A percentile compares a stretch with the other conserved stretches of the same genome.
phyloP scores from a whole-genome alignment of 2,797 vertebrate genomes.

The Thaleichthys pacificus region DNA sequence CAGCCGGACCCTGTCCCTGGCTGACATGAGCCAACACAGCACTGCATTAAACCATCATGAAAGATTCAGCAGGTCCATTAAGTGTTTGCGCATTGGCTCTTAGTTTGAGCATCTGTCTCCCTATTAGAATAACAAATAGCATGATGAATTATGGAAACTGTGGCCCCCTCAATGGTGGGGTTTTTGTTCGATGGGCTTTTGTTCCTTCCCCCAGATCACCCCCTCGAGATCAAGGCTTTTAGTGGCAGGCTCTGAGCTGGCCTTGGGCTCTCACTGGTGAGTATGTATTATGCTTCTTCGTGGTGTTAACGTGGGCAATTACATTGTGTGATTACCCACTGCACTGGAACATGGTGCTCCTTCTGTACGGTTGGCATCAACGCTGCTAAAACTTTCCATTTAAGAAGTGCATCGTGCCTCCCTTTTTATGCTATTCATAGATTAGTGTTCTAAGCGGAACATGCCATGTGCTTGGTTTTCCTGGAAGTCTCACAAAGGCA shows the following conservation, averaged over 20 bases:
- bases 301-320: constrained; percentile 1
- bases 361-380: neutral
- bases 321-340: neutral
- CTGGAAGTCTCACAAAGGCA: neutral
- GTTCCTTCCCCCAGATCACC: constrained; percentile 14
- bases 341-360: neutral
- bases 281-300: neutral
- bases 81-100: constrained; percentile 24
- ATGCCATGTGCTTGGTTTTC: neutral
- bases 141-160: constrained; percentile 53
- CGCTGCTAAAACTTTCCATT: neutral
- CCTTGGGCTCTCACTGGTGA: neutral
- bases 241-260: neutral
- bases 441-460: neutral
- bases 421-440: neutral
- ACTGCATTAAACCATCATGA: constrained; percentile 44
- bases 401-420: neutral
- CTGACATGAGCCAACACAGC: constrained; percentile 20
- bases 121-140: constrained; percentile 37
- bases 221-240: constrained; percentile 28
- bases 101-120: neutral
- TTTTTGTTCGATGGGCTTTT: constrained; percentile 31
- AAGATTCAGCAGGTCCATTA: constrained; percentile 45
- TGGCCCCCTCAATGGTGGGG: constrained; percentile 14
- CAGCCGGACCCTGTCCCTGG: constrained; percentile 9